Evolutionary conservation across 2,888 invertebrate species (phyloP).

Genomic region (Candidula unifasciata): DNA sequence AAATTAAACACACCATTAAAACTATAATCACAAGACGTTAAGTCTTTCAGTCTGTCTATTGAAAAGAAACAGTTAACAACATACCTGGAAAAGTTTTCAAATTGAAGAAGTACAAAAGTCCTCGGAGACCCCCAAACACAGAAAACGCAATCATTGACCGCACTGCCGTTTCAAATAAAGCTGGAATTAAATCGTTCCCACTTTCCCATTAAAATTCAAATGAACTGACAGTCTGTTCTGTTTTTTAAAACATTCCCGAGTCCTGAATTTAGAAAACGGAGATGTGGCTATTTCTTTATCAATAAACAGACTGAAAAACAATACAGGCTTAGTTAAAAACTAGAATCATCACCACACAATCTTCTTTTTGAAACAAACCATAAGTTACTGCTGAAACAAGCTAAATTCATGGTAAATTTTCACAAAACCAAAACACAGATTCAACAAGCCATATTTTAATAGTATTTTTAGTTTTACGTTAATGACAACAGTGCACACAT

Average conservation of each 20-base stretch:
- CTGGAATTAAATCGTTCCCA: slow-evolving; percentile 9
- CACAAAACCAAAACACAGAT: too few species aligned
- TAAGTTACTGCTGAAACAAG: too few species aligned
- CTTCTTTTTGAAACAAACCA: slow-evolving; percentile 7
- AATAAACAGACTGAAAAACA: slow-evolving; percentile 24
- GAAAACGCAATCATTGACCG: slow-evolving; percentile 9
- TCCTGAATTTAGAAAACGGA: background rate
- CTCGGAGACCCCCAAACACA: background rate
- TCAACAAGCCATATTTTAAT: too few species aligned
- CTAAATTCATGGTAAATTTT: too few species aligned
- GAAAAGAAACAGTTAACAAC: background rate
- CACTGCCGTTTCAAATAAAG: slow-evolving; percentile 22
- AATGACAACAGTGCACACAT: too few species aligned
- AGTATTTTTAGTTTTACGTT: too few species aligned
- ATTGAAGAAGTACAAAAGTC: slow-evolving; percentile 4
- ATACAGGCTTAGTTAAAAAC: background rate
- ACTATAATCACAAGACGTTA: background rate
- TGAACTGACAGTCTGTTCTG: background rate
- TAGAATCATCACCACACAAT: background rate
- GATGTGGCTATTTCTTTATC: slow-evolving; percentile 2
- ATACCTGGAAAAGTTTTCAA: slow-evolving; percentile 22
- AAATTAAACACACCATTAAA: background rate
- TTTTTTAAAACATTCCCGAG: background rate
- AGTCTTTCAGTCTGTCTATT: slow-evolving; percentile 42
- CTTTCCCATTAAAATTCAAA: background rate